Evolutionary conservation across 2,888 invertebrate species (phyloP).

Genomic region (Altica lythri): DNA sequence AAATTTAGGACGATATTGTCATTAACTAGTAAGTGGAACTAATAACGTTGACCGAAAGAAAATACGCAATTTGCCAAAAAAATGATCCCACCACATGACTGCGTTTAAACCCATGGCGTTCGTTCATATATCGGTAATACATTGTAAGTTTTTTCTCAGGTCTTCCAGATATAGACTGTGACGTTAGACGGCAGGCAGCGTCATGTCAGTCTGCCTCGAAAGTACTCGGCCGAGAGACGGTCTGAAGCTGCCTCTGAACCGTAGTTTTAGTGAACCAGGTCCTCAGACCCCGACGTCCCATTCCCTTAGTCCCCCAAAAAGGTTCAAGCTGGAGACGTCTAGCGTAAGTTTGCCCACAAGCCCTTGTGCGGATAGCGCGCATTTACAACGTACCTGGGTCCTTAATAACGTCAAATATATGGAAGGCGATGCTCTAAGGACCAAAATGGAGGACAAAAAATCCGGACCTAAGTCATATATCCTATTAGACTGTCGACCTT

Average conservation of each 20-base stretch:
- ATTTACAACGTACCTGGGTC: constrained; percentile 60
- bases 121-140: constrained; percentile 17
- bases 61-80: constrained; percentile 16
- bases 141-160: constrained; percentile 45
- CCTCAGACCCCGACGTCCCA: constrained; percentile 53
- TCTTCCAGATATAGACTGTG: constrained; percentile 57
- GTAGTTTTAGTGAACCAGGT: constrained; percentile 64
- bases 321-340: constrained; percentile 61
- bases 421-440: constrained; percentile 60
- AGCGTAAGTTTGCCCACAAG: constrained; percentile 58
- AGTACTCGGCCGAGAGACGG: constrained; percentile 61
- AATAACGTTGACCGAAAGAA: constrained; percentile 2
- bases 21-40: too few species aligned
- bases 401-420: constrained; percentile 61
- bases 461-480: constrained; percentile 54
- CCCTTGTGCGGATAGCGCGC: constrained; percentile 62
- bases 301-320: constrained; percentile 50
- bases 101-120: constrained; percentile 7
- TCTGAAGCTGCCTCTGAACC: constrained; percentile 62
- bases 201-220: constrained; percentile 62
- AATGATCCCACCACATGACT: constrained; percentile 14
- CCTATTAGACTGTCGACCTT: constrained; percentile 70
- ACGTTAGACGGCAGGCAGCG: constrained; percentile 45
- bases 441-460: constrained; percentile 54
- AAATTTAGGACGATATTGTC: too few species aligned